These are phyloP conservation scores for Heliocidaris tuberculata DNA, from an alignment of 35 echinoderm and acorn worm species.

Conservation along the genomic window DNA sequence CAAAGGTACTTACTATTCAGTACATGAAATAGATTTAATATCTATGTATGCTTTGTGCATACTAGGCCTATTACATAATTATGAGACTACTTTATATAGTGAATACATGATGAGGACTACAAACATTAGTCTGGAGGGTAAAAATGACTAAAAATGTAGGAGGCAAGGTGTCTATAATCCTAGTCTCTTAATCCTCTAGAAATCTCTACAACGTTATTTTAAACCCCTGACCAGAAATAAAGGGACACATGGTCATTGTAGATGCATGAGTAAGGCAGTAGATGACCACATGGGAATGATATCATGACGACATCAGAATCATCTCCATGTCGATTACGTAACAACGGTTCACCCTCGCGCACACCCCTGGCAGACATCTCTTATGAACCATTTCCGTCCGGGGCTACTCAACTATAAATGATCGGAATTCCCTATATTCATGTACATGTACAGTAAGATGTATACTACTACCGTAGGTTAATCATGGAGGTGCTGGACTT, in stretches of 20 bases:
- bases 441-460: too few species aligned
- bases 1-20: too few species aligned
- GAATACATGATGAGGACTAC: neutral
- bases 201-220: neutral
- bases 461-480: too few species aligned
- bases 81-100: neutral
- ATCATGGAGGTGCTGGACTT: too few species aligned
- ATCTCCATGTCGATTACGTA: neutral
- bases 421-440: too few species aligned
- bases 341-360: neutral
- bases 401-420: too few species aligned
- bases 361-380: neutral
- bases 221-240: neutral
- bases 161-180: neutral
- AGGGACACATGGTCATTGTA: neutral
- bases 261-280: neutral
- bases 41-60: too few species aligned
- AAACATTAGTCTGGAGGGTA: neutral
- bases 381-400: too few species aligned
- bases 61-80: too few species aligned
- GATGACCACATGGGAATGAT: neutral
- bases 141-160: neutral
- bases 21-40: too few species aligned
- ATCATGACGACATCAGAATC: neutral
- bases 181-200: neutral